Conservation (phyloP, 1,140 invertebrate species). For the Ceratina japonica region DNA sequence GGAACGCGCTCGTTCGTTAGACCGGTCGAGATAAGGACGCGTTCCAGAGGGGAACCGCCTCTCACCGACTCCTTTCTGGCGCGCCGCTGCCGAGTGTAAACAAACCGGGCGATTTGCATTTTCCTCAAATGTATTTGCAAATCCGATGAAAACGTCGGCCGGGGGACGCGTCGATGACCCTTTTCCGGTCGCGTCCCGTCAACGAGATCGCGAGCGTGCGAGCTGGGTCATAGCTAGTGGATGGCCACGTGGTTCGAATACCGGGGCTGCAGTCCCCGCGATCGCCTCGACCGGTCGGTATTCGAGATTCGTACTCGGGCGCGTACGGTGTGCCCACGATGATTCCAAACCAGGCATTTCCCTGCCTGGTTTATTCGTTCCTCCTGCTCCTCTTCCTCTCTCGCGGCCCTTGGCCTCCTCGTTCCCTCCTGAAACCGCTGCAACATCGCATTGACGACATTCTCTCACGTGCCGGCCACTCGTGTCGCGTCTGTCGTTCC, state of each 20-base stretch:
- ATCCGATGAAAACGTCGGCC: constrained; percentile 32
- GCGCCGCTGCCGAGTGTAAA: neutral
- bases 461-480: constrained; percentile 74
- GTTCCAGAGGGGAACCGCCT: neutral
- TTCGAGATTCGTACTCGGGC: constrained; percentile 64
- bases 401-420: constrained; percentile 29
- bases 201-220: constrained; percentile 50
- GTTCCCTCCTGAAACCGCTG: constrained; percentile 56
- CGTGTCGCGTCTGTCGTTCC: constrained; percentile 68
- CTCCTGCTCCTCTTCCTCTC: constrained; percentile 16
- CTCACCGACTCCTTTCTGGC: neutral
- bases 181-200: constrained; percentile 32
- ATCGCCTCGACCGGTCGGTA: constrained; percentile 54
- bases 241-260: constrained; percentile 67
- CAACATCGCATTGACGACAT: constrained; percentile 71
- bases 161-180: constrained; percentile 39
- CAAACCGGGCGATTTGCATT: neutral
- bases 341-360: constrained; percentile 55
- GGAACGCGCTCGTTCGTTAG: constrained; percentile 8
- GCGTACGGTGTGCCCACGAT: constrained; percentile 51
- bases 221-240: constrained; percentile 42
- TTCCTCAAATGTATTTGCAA: neutral
- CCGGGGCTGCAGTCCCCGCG: constrained; percentile 53
- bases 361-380: constrained; percentile 38
- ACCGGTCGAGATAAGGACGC: constrained; percentile 22